phyloP scores from a whole-genome alignment of 1,140 invertebrate genomes.

The Camponotus vicinus region DNA sequence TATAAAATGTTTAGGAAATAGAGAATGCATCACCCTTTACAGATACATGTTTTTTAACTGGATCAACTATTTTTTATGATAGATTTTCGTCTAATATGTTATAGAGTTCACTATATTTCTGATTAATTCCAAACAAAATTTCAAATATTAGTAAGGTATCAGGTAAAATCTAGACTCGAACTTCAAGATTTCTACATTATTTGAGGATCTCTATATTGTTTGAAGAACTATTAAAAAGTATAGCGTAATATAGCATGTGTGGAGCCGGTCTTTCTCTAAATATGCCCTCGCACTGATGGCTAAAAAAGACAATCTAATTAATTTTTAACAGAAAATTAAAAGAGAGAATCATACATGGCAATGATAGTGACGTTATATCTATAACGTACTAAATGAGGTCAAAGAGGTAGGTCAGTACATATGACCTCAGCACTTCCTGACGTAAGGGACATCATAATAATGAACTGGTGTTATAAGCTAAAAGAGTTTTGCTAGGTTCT shows the following conservation, averaged over 20 bases:
- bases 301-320: not conserved
- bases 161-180: too few relatives aligned
- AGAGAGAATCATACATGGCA: constrained; percentile 7
- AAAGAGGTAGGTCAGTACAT: constrained; percentile 53
- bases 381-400: constrained; percentile 41
- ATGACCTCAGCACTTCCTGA: constrained; percentile 44
- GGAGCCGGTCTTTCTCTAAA: not conserved
- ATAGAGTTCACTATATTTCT: too few relatives aligned
- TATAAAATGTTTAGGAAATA: too few relatives aligned
- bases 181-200: too few relatives aligned
- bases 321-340: constrained; percentile 3
- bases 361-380: not conserved
- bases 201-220: not conserved
- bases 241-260: not conserved
- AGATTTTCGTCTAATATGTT: too few relatives aligned
- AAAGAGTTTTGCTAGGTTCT: not conserved
- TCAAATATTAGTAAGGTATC: too few relatives aligned
- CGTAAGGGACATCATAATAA: constrained; percentile 13
- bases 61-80: too few relatives aligned
- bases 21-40: too few relatives aligned
- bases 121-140: too few relatives aligned
- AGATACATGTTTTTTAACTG: too few relatives aligned
- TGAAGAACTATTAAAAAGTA: not conserved
- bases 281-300: not conserved
- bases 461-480: not conserved